Percentiles rank a stretch among this genome's conserved stretches.
Evolutionary conservation across 2,797 vertebrate species (phyloP).

Genomic region (Argentina silus): DNA sequence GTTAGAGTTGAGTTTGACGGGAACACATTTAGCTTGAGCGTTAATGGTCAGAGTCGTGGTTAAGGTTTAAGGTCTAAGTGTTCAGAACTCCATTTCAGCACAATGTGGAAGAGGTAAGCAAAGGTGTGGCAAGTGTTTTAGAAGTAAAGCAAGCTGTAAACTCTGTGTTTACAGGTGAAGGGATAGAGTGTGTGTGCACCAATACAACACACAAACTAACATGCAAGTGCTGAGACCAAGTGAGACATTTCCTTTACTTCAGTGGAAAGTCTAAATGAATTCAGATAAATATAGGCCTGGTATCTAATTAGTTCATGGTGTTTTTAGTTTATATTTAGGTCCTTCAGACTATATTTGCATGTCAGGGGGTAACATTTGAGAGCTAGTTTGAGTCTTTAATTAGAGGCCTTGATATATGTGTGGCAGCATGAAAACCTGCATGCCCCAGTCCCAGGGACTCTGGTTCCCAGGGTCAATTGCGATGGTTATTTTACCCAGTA

Average conservation of each 20-base stretch:
- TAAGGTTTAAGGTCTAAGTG: neutral
- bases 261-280: neutral
- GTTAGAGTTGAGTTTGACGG: no score
- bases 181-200: no score
- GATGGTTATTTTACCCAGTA: conserved; percentile 13
- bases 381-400: conserved; percentile 65
- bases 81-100: neutral
- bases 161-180: no score
- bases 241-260: neutral
- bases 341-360: conserved; percentile 62
- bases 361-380: conserved; percentile 53
- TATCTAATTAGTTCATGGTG: conserved; percentile 61
- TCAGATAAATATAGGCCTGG: conserved; percentile 22
- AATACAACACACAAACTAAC: no score
- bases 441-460: conserved; percentile 32
- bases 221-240: no score
- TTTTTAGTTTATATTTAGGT: conserved; percentile 64
- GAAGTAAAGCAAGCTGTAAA: no score
- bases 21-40: no score
- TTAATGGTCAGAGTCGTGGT: no score
- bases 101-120: neutral
- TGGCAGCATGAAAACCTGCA: conserved; percentile 53
- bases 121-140: neutral
- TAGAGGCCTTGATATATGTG: conserved; percentile 61
- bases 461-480: conserved; percentile 50